Base-by-base conservation (phyloP, 2,888 invertebrate genomes). In the Priapulus caudatus region DNA sequence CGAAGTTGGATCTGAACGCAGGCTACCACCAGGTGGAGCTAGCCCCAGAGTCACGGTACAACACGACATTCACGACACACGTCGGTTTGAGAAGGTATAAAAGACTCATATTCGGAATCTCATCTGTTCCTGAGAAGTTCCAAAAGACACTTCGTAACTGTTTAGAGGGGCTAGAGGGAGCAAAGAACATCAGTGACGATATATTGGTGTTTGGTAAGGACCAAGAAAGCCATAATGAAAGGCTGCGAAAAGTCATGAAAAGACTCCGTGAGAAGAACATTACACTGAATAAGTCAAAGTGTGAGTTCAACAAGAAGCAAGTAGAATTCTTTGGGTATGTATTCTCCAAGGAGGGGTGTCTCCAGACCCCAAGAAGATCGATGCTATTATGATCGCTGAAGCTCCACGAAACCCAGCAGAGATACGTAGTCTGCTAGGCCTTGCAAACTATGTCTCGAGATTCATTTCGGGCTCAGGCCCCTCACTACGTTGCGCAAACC, bases 331-430 rank as follows among this genome's bases (percentile, higher is more conserved):
- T n/a, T n/a, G n/a, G n/a, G n/a, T n/a, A n/a, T n/a, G n/a, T n/a
- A n/a, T n/a, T n/a, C n/a, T n/a, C n/a, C n/a, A n/a, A n/a, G n/a
- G n/a, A n/a, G n/a, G n/a, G n/a, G 45, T n/a, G n/a, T n/a, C n/a
- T n/a, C n/a, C n/a, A n/a, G n/a, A n/a, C n/a, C n/a, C n/a, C n/a
- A n/a, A n/a, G n/a, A 60, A 63, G 45, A 56, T 58, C 2, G 50
- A 47, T 3, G 56, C 60, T 2, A 52, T 64, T 18, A 49, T 51
- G 43, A 54, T 56, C 20, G 54, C 57, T 10, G 20, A 22, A 44
- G 23, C 22, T n/a, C 60, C 62, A 33, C 24, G 20, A 4, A 61
- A 54, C 16, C 55, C 56, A n/a, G 43, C 55, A 4, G 63, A 62
- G 51, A 45, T 61, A 1, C 23, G 52, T 5, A 56, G 56, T 45